Evolutionary conservation across 2,113 vertebrate genomes (phyloP).

Genomic region (Phoenicopterus ruber): DNA sequence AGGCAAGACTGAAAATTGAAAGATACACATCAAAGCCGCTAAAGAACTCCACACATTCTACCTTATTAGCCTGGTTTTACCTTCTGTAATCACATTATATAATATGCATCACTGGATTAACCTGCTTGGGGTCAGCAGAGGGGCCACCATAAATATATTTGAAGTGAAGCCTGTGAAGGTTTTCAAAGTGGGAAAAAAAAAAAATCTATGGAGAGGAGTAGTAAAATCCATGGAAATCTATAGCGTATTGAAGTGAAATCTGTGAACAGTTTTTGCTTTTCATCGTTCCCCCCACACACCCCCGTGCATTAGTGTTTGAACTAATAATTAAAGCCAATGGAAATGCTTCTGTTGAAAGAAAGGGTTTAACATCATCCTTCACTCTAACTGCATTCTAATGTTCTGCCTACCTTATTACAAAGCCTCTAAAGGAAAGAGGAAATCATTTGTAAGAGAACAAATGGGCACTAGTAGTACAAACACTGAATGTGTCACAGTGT

Average conservation of each 20-base stretch:
- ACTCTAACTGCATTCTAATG: constrained; percentile 7
- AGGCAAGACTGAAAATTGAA: constrained; percentile 66
- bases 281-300: neutral
- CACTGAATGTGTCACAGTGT: neutral
- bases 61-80: constrained; percentile 57
- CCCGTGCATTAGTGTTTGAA: neutral
- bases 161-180: constrained; percentile 51
- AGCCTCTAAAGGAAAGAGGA: constrained; percentile 5
- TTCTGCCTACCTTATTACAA: constrained; percentile 42
- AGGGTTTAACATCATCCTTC: neutral
- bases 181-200: constrained; percentile 48
- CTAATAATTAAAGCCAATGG: constrained; percentile 56
- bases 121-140: constrained; percentile 49
- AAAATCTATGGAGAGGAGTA: constrained; percentile 26
- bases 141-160: constrained; percentile 50
- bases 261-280: constrained; percentile 56
- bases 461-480: neutral
- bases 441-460: neutral
- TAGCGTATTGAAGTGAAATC: constrained; percentile 40
- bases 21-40: constrained; percentile 69
- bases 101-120: constrained; percentile 62
- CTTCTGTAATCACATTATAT: constrained; percentile 65
- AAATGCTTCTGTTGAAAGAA: constrained; percentile 46
- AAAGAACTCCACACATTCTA: constrained; percentile 43
- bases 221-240: constrained; percentile 59